Evolutionary conservation across 2,113 vertebrate species (phyloP).

Genomic region (Manacus vitellinus): DNA sequence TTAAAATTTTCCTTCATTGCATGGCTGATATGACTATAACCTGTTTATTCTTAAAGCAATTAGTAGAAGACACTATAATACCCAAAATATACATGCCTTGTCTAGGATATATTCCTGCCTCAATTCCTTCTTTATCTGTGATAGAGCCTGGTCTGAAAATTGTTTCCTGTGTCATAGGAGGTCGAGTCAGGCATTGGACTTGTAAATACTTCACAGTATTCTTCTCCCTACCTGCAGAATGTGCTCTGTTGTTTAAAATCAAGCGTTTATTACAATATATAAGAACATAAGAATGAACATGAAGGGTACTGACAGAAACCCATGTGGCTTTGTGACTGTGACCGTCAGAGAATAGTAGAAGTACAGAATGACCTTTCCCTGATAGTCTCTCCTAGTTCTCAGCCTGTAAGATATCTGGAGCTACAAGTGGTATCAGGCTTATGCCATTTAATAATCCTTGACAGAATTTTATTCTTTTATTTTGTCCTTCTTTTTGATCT

Average conservation of each 20-base stretch:
- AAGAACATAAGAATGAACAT: not conserved
- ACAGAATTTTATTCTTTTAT: not conserved
- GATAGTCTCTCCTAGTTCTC: not conserved
- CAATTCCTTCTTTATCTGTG: not conserved
- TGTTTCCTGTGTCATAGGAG: not conserved
- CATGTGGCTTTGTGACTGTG: not conserved
- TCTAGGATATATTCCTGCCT: not conserved
- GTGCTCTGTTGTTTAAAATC: not conserved
- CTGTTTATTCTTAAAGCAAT: not conserved
- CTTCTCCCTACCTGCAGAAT: not conserved
- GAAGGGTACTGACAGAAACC: not conserved
- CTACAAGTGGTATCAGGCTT: not conserved
- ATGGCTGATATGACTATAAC: rapidly evolving
- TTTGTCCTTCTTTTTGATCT: not conserved
- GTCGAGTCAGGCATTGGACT: rapidly evolving
- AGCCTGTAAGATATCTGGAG: not conserved
- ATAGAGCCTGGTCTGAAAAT: not conserved
- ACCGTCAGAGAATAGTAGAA: not conserved
- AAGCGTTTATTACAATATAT: not conserved
- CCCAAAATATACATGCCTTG: not conserved
- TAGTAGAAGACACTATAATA: not conserved
- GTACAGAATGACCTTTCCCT: not conserved
- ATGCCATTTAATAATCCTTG: not conserved
- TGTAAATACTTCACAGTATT: not conserved
- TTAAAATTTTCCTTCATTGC: not conserved